Base-by-base conservation (phyloP, 2,888 invertebrate species). In the Timema podura region DNA sequence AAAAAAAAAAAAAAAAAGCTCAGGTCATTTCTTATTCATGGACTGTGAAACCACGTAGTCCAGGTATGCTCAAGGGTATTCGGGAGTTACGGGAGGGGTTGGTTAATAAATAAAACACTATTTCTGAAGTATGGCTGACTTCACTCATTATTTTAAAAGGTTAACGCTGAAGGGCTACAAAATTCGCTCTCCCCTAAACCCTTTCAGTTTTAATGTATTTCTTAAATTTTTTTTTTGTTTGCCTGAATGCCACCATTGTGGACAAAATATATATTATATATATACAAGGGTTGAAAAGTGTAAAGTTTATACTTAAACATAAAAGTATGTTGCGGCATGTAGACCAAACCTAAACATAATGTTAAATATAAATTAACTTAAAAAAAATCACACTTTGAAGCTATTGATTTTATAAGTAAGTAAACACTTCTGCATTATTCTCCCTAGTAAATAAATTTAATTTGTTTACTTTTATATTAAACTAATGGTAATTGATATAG, bases 11-110 rank as follows among this genome's bases (percentile, higher is more conserved):
- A 61, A 61, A 61, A 30, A 61, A 68, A 70, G 65, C 54, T 30
- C 61, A 48, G 47, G 54, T 48, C 48, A 71, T 71, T 67, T 61
- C 69, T 71, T 71, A 71, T 71, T 71, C 71, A 71, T 71, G 71
- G 48, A 59, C 66, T 44, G 65, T 13, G 46, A 15, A 67, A 45
- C 51, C 54, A 47, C 46, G 54, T n/a, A 51, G 54, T 11, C 51
- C 61, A 44, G 30, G 30, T 30, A 30, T 45, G 61, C 44, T 7
- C 15, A 57, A 15, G 57, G 15, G 16, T 30, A 30, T 8, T 5
- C n/a, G 10, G 15, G 57, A 7, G 57, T 16, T 9, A n/a, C 6
- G 57, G 61, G 61, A n/a, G 44, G 44, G 57, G 8, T 57, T 57
- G 0, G 5, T 57, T 13, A 30, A 10, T 8, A 57, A n/a, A 13